Base-by-base conservation (phyloP, 2,888 invertebrate species). In the Euzetes globulus region DNA sequence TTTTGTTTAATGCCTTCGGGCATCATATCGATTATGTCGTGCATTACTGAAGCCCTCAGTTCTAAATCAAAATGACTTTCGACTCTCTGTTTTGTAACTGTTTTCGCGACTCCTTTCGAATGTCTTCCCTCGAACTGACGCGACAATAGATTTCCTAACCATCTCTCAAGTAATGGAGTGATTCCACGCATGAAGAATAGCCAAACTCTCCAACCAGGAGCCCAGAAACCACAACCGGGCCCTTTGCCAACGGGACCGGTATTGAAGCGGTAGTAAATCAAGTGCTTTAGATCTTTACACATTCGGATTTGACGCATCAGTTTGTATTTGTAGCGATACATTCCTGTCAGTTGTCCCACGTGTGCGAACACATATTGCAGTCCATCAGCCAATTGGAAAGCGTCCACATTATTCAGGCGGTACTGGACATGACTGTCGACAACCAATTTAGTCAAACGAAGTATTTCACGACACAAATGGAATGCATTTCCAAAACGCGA, bases 11-110 rank as follows among this genome's bases (percentile, higher is more conserved):
- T 99, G 78, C 99, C 99, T 84, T 99, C 99, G 0, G 99, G 99
- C 99, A 99, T 99, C 99, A 99, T 99, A 81, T 99, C 99, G n/a
- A 99, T 91, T 78, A 99, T 99, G 82, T 99, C 99, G 81, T 88
- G 88, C 88, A 88, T 88, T 22, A 86, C 98, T 0, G 97, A 97
- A 19, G 97, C 97, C 79, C 99, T 88, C 81, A 99, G 85, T 83
- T 99, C 99, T 79, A 99, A 86, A 87, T 99, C 99, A 84, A 98
- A 99, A 86, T 99, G 99, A 63, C 96, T 96, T 82, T 99, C 99
- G 0, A 99, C 99, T 80, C 99, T 88, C 84, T 99, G 99, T 82
- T 99, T 99, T 0, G 99, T 99, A 7, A 99, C 99, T 0, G 99
- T 99, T 84, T 99, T 99, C 0, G 99, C 99, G 1, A 99, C 98